Base-by-base conservation (phyloP, 2,888 invertebrate species). In the Rhamnusium bicolor region DNA sequence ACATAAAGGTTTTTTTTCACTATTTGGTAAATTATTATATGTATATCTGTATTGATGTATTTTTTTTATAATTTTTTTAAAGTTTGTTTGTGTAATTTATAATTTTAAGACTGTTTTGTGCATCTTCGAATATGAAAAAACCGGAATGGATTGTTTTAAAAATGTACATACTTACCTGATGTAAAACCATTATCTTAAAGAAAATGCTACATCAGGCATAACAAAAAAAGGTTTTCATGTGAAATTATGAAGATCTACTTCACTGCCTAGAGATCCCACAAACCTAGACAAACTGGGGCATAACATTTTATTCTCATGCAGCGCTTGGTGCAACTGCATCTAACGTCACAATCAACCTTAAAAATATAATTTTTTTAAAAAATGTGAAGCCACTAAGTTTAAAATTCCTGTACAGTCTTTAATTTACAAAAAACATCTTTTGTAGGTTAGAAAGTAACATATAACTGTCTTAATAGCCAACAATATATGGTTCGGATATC, bases 11-110 rank as follows among this genome's bases (percentile, higher is more conserved):
- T 46, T 60, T 47, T 29, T 29, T n/a, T 27, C 10, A n/a, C n/a
- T n/a, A n/a, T n/a, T n/a, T 12, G 24, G 3, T 12, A 14, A 63
- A 27, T n/a, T n/a, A n/a, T n/a, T 62, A 46, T 46, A 27, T 7
- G 12, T 27, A 21, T 18, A 61, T 62, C 1, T 47, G 16, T 27
- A 49, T 24, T 63, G 16, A 27, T 46, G 10, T 65, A 53, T 19
- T 65, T 65, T 65, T 65, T 32, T 65, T 54, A 16, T 6, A n/a
- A 40, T 65, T 65, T 65, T 65, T 65, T 53, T 40, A 32, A 12
- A 53, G 18, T 63, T 19, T 10, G n/a, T 49, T 24, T 49, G 16
- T 18, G 21, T 62, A 53, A 16, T 16, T 53, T 53, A 21, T 53
- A 53, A 16, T 53, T 21, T 51, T 16, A 63, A 63, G 51, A 63